phyloP scores from a whole-genome alignment of 2,888 invertebrate species.

The Diadegma fenestrale region DNA sequence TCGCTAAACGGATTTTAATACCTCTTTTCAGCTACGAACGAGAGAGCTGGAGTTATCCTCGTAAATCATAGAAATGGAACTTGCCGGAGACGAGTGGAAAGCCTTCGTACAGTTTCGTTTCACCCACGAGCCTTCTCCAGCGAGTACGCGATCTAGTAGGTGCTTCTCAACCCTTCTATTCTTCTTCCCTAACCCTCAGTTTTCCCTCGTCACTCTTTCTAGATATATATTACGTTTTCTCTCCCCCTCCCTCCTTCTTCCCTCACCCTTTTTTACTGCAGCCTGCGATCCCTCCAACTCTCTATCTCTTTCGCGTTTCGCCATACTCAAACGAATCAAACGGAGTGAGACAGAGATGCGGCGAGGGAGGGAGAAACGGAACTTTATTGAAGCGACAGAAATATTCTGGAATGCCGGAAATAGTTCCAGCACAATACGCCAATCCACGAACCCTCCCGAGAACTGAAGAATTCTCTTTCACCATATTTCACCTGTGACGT shows the following conservation, averaged over 20 bases:
- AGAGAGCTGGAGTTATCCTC: slow-evolving; percentile 55
- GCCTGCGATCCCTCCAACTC: neutral
- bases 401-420: slow-evolving; percentile 52
- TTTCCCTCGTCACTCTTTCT: slow-evolving; percentile 5
- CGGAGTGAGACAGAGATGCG: neutral
- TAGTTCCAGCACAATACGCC: slow-evolving; percentile 49
- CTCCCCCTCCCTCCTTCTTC: neutral
- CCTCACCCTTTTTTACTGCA: neutral
- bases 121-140: slow-evolving; percentile 22
- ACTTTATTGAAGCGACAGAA: slow-evolving; percentile 49
- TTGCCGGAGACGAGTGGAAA: slow-evolving; percentile 51
- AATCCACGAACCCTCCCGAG: slow-evolving; percentile 37
- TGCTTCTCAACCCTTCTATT: neutral
- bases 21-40: slow-evolving; percentile 48
- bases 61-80: slow-evolving; percentile 68
- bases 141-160: slow-evolving; percentile 2
- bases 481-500: slow-evolving; percentile 51
- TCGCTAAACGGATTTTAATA: slow-evolving; percentile 70
- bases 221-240: slow-evolving; percentile 22
- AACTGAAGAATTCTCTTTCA: slow-evolving; percentile 40
- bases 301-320: slow-evolving; percentile 15
- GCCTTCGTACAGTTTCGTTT: slow-evolving; percentile 50
- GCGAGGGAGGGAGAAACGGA: slow-evolving; percentile 26
- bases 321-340: slow-evolving; percentile 30
- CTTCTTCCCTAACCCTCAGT: slow-evolving; percentile 17